Base-by-base conservation (phyloP, 2,888 invertebrate species). In the Trachelus stipa region DNA sequence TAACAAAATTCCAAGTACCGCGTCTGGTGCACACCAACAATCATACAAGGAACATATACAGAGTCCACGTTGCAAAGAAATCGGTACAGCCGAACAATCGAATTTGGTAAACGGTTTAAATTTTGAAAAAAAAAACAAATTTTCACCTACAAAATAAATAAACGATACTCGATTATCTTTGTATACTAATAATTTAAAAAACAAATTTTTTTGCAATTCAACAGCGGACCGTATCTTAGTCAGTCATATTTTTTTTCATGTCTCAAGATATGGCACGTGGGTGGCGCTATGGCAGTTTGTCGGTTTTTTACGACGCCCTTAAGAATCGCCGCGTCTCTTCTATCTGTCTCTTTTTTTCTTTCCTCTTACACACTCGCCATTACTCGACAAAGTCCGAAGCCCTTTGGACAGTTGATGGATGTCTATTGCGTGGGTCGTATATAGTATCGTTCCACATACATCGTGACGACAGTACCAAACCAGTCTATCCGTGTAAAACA, bases 251-350 rank as follows among this genome's bases (percentile, higher is more conserved):
- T 85, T 83, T 83, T 88, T 88, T 88, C 87, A 86, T 85, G 84
- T 83, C 86, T 86, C 86, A 82, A 85, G 23, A 77, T 87, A 83
- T 85, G 87, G 87, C 87, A 88, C 89, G 90, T 90, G 90, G 90
- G 90, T 89, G 90, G 90, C 86, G 85, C 87, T 83, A 85, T 88
- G 87, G 88, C 87, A 87, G 87, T 87, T 90, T 88, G 88, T 88
- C 83, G 86, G 86, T 86, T 90, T 56, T 56, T 90, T 90, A 89
- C 88, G 89, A 88, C 84, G 85, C 88, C 87, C 88, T 87, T 86
- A 85, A 88, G 89, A 87, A 87, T 85, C 83, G 85, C 86, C 84
- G 83, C 80, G 81, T 80, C 81, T 82, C 81, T 79, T 82, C 74
- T 78, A 74, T 79, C 80, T 75, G 34, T 73, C 56, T 35, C 71